Percentiles rank a stretch among this genome's conserved stretches.
These are phyloP conservation scores for Heterotis niloticus DNA, from an alignment of 2,113 vertebrate genomes.

Conservation along the genomic window DNA sequence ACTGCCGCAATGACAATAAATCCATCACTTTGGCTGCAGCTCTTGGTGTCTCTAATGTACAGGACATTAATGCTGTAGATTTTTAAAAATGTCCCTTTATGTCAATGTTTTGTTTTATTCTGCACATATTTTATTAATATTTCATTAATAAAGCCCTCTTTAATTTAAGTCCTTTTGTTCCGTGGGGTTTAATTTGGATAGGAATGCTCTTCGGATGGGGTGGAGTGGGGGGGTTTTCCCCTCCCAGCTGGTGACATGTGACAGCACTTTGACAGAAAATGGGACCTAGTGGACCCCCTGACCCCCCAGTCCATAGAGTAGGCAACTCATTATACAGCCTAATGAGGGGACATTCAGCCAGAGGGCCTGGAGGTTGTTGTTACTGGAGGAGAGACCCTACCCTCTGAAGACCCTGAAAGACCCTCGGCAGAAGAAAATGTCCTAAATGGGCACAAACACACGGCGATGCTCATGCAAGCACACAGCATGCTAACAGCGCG, in stretches of 20 bases:
- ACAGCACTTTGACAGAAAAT: conserved; percentile 14
- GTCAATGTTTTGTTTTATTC: not conserved
- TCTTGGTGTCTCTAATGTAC: too few species aligned
- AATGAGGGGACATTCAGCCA: conserved; percentile 27
- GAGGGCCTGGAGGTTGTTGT: conserved; percentile 19
- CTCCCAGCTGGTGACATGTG: conserved; percentile 24
- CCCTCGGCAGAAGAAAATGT: not conserved
- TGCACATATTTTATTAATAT: not conserved
- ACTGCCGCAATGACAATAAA: not conserved
- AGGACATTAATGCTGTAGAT: too few species aligned
- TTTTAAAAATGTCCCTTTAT: not conserved
- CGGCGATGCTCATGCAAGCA: too few species aligned
- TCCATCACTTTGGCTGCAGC: not conserved
- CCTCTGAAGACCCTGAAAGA: conserved; percentile 1
- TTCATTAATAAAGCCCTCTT: not conserved
- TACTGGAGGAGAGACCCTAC: conserved; percentile 12
- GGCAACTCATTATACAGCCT: conserved; percentile 27
- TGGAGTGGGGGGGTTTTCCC: not conserved
- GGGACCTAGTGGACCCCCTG: conserved; percentile 8
- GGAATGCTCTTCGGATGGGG: conserved; percentile 17
- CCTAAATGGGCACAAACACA: not conserved
- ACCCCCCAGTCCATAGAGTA: conserved; percentile 9
- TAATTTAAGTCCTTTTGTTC: conserved; percentile 20
- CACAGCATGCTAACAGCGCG: too few species aligned
- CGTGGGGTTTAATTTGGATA: conserved; percentile 10